Percentiles rank a stretch among this genome's conserved stretches.
Evolutionary conservation across 1,140 invertebrate species (phyloP).

Genomic region (Aplysia californica): DNA sequence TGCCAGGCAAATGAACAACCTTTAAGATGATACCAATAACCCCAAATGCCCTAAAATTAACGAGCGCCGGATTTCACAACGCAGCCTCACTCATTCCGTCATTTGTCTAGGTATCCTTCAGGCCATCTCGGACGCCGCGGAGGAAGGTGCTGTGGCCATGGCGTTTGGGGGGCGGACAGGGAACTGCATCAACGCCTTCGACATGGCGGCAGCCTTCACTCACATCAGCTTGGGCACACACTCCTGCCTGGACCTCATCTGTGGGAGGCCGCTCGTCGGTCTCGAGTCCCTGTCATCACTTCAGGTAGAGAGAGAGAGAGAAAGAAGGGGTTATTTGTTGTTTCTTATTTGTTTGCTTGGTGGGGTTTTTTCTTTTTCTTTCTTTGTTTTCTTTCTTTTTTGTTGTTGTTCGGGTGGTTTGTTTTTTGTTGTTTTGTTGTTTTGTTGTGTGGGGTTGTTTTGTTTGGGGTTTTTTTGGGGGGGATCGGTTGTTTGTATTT

Average conservation of each 20-base stretch:
- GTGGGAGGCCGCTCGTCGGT: not conserved
- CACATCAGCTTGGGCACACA: not conserved
- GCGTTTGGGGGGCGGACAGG: not conserved
- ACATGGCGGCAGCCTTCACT: not conserved
- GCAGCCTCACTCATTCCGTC: not conserved
- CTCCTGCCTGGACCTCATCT: not conserved
- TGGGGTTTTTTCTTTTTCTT: not conserved
- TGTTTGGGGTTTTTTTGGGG: too few species aligned
- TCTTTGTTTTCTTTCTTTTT: not conserved
- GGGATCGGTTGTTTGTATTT: too few species aligned
- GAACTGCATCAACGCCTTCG: not conserved
- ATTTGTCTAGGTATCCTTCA: not conserved
- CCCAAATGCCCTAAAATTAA: too few species aligned
- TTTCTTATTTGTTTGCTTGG: too few species aligned
- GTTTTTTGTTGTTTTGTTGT: too few species aligned
- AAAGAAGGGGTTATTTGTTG: too few species aligned
- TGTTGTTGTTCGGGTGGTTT: too few species aligned
- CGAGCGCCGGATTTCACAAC: too few species aligned
- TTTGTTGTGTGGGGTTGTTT: too few species aligned
- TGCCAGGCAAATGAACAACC: too few species aligned
- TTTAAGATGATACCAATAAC: too few species aligned
- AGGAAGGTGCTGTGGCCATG: not conserved
- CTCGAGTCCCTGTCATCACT: not conserved
- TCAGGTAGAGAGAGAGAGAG: too few species aligned
- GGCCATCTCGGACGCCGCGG: not conserved